Evolutionary conservation across 2,888 invertebrate genomes (phyloP).

Genomic region (Drosophila mulleri): DNA sequence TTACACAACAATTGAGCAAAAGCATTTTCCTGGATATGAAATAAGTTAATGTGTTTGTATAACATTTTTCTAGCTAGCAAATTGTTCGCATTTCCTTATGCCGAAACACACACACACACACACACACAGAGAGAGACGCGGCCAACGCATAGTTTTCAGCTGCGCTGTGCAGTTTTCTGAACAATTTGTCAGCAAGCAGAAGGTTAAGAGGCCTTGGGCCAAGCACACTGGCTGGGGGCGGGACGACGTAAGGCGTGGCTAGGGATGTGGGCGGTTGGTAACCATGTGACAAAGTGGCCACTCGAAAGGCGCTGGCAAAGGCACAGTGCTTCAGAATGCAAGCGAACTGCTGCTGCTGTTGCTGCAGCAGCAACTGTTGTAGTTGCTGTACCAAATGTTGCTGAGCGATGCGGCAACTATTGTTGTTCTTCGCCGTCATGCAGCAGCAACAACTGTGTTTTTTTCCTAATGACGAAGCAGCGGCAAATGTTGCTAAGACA

Average conservation of each 20-base stretch:
- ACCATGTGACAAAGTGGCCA: constrained; percentile 53
- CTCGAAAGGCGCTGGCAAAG: constrained; percentile 54
- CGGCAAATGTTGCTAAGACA: constrained; percentile 1
- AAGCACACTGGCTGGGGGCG: neutral
- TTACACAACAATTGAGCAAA: constrained; percentile 41
- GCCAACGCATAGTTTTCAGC: constrained; percentile 29
- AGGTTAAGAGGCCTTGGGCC: constrained; percentile 24
- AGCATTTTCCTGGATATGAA: constrained; percentile 20
- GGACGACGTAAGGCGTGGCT: neutral
- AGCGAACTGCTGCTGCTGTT: constrained; percentile 8
- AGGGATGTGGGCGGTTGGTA: constrained; percentile 6
- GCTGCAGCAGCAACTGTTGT: constrained; percentile 17
- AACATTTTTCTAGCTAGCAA: constrained; percentile 38
- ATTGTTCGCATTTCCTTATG: constrained; percentile 34
- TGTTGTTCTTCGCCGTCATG: neutral
- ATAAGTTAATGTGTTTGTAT: constrained; percentile 48
- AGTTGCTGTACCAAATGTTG: constrained; percentile 7
- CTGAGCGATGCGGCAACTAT: constrained; percentile 1
- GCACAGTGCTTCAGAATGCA: constrained; percentile 29
- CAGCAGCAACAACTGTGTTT: constrained; percentile 1
- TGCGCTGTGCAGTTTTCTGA: constrained; percentile 42
- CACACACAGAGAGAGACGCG: neutral
- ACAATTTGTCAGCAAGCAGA: constrained; percentile 54
- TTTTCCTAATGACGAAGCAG: neutral
- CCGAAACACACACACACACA: neutral